Evolutionary conservation across 2,113 vertebrate species (phyloP).

Genomic region (Corythornis vintsioides): DNA sequence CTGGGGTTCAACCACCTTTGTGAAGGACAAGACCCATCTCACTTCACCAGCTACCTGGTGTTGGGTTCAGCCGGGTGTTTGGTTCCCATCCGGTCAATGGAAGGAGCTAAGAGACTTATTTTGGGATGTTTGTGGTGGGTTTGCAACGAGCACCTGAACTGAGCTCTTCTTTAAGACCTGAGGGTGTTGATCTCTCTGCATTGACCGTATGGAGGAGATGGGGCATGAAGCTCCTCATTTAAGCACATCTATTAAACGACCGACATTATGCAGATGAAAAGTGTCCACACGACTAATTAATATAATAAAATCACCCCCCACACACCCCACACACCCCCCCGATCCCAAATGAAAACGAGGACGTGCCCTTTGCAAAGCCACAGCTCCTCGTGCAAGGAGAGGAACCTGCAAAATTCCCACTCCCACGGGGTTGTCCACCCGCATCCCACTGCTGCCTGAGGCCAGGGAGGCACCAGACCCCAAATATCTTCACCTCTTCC

Average conservation of each 20-base stretch:
- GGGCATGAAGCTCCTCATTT: neutral
- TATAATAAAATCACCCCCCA: neutral
- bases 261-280: neutral
- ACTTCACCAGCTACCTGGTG: fast-evolving
- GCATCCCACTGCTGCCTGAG: fast-evolving
- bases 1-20: neutral
- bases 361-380: neutral
- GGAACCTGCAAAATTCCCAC: neutral
- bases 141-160: neutral
- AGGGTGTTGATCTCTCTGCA: neutral
- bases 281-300: neutral
- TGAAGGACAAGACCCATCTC: fast-evolving
- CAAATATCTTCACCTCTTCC: neutral
- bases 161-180: neutral
- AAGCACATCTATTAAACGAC: neutral
- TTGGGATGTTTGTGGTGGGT: neutral
- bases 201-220: neutral
- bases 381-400: fast-evolving
- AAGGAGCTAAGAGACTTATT: neutral
- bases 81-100: fast-evolving
- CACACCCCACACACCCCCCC: neutral
- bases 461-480: neutral
- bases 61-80: neutral
- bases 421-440: fast-evolving
- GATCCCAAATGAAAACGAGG: neutral